Conservation (phyloP, 1,140 invertebrate genomes). For the Ceratina australensis region DNA sequence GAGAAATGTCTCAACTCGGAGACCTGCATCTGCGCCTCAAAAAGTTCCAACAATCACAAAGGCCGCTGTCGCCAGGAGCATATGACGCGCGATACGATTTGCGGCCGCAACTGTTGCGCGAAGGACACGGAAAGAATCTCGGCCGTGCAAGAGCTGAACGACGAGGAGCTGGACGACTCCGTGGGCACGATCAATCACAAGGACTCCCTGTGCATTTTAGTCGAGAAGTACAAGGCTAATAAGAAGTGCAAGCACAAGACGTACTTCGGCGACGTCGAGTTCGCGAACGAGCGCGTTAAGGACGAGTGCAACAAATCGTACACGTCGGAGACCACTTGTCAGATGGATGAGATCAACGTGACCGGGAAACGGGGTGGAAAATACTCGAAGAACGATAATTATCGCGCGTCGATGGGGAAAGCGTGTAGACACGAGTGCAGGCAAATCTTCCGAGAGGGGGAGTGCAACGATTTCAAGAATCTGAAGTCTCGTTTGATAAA, state of each 20-base stretch:
- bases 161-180: conserved; percentile 43
- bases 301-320: conserved; percentile 44
- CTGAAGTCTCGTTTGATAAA: conserved; percentile 44
- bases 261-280: background rate
- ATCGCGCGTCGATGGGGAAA: conserved; percentile 28
- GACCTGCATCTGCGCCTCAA: conserved; percentile 21
- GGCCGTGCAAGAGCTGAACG: conserved; percentile 37
- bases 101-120: conserved; percentile 8
- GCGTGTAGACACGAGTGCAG: conserved; percentile 24
- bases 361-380: conserved; percentile 18
- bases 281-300: conserved; percentile 20
- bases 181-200: conserved; percentile 62
- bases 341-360: conserved; percentile 29
- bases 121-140: conserved; percentile 43
- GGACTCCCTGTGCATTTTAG: conserved; percentile 68
- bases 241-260: conserved; percentile 35
- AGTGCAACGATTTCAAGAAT: conserved; percentile 42
- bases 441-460: conserved; percentile 26
- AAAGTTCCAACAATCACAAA: too few species aligned
- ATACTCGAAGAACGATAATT: background rate
- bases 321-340: conserved; percentile 23
- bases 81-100: background rate
- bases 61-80: background rate
- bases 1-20: conserved; percentile 19
- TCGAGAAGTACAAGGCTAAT: conserved; percentile 65